Percentiles rank a stretch among this genome's conserved stretches.
Evolutionary conservation across 2,797 vertebrate species (phyloP).

Genomic region (Cryptoblepharus egeriae): DNA sequence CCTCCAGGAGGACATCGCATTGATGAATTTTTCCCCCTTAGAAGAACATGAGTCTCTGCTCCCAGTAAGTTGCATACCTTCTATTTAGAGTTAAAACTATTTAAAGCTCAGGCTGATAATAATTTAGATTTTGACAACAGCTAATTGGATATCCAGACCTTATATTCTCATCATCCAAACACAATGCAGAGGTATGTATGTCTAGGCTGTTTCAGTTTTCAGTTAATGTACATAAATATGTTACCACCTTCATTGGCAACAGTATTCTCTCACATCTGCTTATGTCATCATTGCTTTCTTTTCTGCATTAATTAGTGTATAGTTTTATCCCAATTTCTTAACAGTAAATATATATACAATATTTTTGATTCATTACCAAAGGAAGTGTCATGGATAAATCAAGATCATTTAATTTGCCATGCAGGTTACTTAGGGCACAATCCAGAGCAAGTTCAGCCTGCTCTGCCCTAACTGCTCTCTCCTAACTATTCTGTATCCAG

Average conservation of each 20-base stretch:
- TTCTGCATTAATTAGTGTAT: not conserved
- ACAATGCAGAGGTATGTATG: not conserved
- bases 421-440: not conserved
- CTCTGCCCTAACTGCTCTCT: too few relatives aligned
- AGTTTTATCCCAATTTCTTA: not conserved
- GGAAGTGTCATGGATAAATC: not conserved
- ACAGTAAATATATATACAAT: not conserved
- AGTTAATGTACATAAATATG: not conserved
- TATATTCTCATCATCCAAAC: too few relatives aligned
- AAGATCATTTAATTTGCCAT: not conserved
- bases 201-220: not conserved
- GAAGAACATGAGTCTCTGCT: not conserved
- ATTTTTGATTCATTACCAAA: not conserved
- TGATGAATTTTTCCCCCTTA: slow-evolving; percentile 19
- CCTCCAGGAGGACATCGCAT: slow-evolving; percentile 47
- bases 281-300: not conserved
- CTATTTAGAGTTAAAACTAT: not conserved
- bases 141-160: not conserved
- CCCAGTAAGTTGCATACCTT: slow-evolving; percentile 27
- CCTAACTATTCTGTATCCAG: too few relatives aligned
- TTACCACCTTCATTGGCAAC: not conserved
- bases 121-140: not conserved
- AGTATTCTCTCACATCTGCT: not conserved
- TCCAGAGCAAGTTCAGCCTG: too few relatives aligned
- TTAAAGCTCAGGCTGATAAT: fast-evolving